These are phyloP conservation scores for Centropus unirufus DNA, from an alignment of 2,113 vertebrate genomes.

Conservation along the genomic window DNA sequence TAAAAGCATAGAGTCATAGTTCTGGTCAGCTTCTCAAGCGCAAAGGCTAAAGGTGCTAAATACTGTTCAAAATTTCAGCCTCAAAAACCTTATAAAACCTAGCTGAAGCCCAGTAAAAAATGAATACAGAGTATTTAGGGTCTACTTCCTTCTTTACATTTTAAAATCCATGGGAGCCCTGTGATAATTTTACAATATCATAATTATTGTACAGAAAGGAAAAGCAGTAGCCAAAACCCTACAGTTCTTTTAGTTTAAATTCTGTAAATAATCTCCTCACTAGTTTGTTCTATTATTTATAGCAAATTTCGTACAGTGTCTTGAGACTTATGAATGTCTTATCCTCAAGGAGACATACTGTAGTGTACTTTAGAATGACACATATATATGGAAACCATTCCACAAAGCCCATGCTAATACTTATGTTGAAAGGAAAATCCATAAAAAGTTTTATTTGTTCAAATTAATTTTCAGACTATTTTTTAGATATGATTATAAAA, in stretches of 20 bases:
- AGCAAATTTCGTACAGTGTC: neutral
- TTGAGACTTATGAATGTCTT: neutral
- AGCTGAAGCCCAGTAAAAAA: neutral
- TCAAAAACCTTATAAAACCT: neutral
- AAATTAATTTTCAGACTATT: neutral
- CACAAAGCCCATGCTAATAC: neutral
- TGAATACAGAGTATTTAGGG: neutral
- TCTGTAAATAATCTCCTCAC: neutral
- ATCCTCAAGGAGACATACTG: neutral
- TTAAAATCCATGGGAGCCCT: neutral
- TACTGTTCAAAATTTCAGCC: neutral
- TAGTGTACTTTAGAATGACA: neutral
- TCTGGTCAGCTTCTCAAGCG: neutral
- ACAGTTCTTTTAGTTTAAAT: neutral
- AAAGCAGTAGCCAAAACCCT: neutral
- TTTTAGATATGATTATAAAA: neutral
- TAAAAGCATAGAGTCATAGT: neutral
- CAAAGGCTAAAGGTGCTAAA: neutral
- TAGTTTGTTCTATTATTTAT: neutral
- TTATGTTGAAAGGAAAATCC: neutral
- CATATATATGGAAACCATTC: neutral
- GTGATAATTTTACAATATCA: neutral
- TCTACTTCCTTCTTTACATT: neutral
- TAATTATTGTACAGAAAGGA: neutral
- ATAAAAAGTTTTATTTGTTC: neutral